Percentiles rank a stretch among this genome's conserved stretches.
Conservation (phyloP, 2,888 invertebrate species). For the Portevinia maculata region DNA sequence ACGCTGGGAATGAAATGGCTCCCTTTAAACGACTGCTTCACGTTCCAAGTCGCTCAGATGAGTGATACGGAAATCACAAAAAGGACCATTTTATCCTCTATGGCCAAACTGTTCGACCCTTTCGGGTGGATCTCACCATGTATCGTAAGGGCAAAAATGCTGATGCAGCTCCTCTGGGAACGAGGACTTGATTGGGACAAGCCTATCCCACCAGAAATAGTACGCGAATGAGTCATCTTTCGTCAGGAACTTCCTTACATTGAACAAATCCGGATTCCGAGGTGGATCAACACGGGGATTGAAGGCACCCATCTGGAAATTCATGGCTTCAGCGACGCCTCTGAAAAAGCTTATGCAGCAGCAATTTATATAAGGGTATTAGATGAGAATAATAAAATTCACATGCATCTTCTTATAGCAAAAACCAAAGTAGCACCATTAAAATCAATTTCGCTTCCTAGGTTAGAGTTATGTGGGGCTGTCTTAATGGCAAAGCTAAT, state of each 20-base stretch:
- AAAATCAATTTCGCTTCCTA: neutral
- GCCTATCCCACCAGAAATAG: neutral
- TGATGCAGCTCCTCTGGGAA: conserved; percentile 61
- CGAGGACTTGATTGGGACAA: conserved; percentile 48
- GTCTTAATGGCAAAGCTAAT: neutral
- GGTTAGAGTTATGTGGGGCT: conserved; percentile 17
- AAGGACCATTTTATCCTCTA: conserved; percentile 45
- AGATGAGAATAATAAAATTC: neutral
- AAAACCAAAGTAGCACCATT: conserved; percentile 9
- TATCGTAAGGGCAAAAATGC: conserved; percentile 54
- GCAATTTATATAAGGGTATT: neutral
- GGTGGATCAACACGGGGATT: neutral
- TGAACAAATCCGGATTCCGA: neutral
- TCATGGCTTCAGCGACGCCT: conserved; percentile 52
- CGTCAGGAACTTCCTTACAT: neutral
- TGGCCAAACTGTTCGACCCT: conserved; percentile 66
- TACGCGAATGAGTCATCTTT: neutral
- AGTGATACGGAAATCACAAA: conserved; percentile 19
- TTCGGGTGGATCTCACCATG: conserved; percentile 59
- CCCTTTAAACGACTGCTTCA: conserved; percentile 27
- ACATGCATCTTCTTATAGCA: neutral
- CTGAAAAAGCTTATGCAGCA: conserved; percentile 10
- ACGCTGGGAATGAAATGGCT: conserved; percentile 43
- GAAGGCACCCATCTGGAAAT: conserved; percentile 2
- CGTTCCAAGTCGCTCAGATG: conserved; percentile 3